Evolutionary conservation across 2,113 vertebrate species (phyloP).

Genomic region (Galbula dea): DNA sequence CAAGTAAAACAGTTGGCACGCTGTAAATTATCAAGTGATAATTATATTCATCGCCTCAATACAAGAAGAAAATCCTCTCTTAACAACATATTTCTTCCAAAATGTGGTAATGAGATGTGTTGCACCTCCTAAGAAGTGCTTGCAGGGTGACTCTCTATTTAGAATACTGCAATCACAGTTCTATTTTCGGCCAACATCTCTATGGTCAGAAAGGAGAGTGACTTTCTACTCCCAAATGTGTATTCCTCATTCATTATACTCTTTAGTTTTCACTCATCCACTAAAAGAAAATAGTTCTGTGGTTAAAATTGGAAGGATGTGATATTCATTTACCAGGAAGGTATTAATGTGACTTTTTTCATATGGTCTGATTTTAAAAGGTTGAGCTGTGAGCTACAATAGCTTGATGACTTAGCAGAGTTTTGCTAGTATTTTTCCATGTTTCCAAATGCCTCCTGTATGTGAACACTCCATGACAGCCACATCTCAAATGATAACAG

Average conservation of each 20-base stretch:
- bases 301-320: neutral
- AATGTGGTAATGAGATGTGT: conserved; percentile 67
- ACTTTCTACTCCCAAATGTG: neutral
- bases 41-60: conserved; percentile 73
- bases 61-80: conserved; percentile 71
- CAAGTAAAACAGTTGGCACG: conserved; percentile 65
- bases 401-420: neutral
- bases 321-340: neutral
- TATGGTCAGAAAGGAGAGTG: conserved; percentile 32
- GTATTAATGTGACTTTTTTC: neutral
- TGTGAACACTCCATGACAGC: conserved; percentile 30
- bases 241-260: conserved; percentile 28
- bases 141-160: conserved; percentile 63
- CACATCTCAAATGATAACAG: conserved; percentile 19
- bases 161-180: conserved; percentile 51
- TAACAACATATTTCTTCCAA: conserved; percentile 66
- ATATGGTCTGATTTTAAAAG: neutral
- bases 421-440: conserved; percentile 44
- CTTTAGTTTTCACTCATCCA: conserved; percentile 20
- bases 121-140: conserved; percentile 62
- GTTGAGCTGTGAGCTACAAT: neutral
- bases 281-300: neutral
- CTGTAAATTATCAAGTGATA: conserved; percentile 75
- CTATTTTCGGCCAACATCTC: conserved; percentile 48
- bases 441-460: conserved; percentile 27